A percentile compares a stretch with the other conserved stretches of the same genome.
Evolutionary conservation across 1,140 invertebrate species (phyloP).

Genomic region (Stenopsyche tienmushanensis): DNA sequence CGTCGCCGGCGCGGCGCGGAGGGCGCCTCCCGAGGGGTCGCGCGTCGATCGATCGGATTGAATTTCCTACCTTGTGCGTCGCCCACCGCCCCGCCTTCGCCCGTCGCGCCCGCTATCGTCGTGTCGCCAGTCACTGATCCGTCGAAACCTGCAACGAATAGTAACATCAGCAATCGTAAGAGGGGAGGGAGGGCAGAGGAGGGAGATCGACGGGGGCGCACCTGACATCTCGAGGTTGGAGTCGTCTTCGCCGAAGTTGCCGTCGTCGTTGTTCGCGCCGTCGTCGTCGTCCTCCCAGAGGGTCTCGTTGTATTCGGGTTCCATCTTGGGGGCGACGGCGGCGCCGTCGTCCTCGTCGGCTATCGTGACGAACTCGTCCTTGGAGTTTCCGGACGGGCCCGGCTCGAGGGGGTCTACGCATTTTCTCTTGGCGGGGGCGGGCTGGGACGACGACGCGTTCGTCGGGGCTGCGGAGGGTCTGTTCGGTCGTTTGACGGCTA

Average conservation of each 20-base stretch:
- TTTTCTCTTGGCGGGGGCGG: slow-evolving; percentile 57
- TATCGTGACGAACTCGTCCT: slow-evolving; percentile 58
- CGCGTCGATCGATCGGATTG: slow-evolving; percentile 30
- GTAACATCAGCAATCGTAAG: background rate
- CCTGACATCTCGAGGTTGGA: slow-evolving; percentile 59
- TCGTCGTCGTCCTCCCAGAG: slow-evolving; percentile 58
- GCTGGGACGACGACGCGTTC: slow-evolving; percentile 57
- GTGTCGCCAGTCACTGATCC: slow-evolving; percentile 55
- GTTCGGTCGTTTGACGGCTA: slow-evolving; percentile 59
- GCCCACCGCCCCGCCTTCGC: slow-evolving; percentile 56
- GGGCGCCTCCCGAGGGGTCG: background rate
- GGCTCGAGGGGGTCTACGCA: slow-evolving; percentile 57
- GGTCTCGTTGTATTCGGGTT: slow-evolving; percentile 57
- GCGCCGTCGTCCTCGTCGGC: slow-evolving; percentile 56
- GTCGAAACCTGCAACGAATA: slow-evolving; percentile 51
- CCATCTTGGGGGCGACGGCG: slow-evolving; percentile 57
- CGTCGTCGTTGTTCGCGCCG: slow-evolving; percentile 56
- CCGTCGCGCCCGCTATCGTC: slow-evolving; percentile 51
- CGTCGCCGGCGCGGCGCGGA: background rate
- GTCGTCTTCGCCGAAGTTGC: slow-evolving; percentile 57
- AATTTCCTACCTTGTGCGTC: slow-evolving; percentile 59
- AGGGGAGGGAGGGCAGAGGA: background rate
- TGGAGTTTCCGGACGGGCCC: slow-evolving; percentile 54
- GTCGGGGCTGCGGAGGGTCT: slow-evolving; percentile 58
- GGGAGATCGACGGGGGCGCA: slow-evolving; percentile 41